A percentile compares a stretch with the other conserved stretches of the same genome.
Conservation (phyloP, 2,888 invertebrate genomes). For the Pardosa pseudoannulata region DNA sequence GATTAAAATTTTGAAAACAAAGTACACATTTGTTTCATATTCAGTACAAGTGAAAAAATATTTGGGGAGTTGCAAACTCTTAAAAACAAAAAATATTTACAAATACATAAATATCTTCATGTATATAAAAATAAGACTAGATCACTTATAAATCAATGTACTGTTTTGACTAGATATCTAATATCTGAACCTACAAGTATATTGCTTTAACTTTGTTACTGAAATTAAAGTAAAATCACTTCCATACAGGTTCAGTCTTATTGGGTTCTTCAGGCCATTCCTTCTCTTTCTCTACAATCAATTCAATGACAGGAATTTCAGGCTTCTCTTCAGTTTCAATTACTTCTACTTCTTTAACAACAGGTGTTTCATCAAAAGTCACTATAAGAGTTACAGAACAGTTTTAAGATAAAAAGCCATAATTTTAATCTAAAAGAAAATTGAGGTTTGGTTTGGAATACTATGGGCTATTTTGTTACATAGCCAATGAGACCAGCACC, state of each 20-base stretch:
- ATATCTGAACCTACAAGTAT: background rate
- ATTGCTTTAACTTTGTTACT: background rate
- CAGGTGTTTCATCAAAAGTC: conserved; percentile 65
- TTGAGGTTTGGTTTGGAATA: no score
- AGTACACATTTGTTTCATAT: background rate
- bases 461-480: no score
- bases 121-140: conserved; percentile 9
- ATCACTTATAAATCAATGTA: background rate
- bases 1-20: background rate
- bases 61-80: background rate
- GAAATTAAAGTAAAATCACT: conserved; percentile 3
- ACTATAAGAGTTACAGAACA: conserved; percentile 16
- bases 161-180: background rate
- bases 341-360: conserved; percentile 51
- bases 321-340: conserved; percentile 40
- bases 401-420: no score
- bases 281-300: conserved; percentile 51
- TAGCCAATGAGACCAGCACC: no score
- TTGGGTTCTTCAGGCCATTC: conserved; percentile 45
- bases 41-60: background rate
- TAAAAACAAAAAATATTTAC: conserved; percentile 6
- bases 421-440: no score
- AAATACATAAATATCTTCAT: conserved; percentile 12
- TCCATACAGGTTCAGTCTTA: conserved; percentile 35
- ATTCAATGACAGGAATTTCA: conserved; percentile 54